These are phyloP conservation scores for Tenthredo distinguenda DNA, from an alignment of 2,888 invertebrate genomes.

Conservation along the genomic window DNA sequence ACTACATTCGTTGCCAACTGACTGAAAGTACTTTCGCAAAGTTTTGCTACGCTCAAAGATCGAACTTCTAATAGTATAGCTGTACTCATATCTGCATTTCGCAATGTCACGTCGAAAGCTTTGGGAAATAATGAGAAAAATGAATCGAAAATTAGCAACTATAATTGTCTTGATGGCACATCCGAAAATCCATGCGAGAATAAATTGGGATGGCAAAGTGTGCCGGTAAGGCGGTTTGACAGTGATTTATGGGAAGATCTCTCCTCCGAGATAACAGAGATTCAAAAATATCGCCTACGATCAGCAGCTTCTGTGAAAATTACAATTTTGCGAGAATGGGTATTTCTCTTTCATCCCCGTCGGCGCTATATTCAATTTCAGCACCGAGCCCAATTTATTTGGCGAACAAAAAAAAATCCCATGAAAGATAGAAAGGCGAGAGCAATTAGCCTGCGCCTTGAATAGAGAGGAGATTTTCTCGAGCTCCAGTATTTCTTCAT, in stretches of 20 bases:
- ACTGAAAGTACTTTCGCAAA: neutral
- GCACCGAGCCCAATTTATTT: neutral
- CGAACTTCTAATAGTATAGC: neutral
- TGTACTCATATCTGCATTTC: neutral
- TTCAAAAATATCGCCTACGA: conserved; percentile 20
- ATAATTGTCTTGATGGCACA: neutral
- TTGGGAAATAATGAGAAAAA: neutral
- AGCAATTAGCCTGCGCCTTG: neutral
- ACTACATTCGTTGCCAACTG: neutral
- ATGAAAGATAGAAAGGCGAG: neutral
- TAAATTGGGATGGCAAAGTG: neutral
- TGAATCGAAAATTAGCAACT: neutral
- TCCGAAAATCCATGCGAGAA: neutral
- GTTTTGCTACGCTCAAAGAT: neutral
- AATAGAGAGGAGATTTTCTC: neutral
- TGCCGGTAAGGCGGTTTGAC: neutral
- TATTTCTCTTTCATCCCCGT: neutral
- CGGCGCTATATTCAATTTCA: neutral
- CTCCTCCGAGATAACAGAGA: neutral
- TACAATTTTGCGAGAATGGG: neutral
- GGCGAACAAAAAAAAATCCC: neutral
- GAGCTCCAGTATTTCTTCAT: neutral
- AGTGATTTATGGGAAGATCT: conserved; percentile 32
- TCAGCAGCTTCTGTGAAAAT: neutral
- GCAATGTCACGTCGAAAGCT: neutral